Evolutionary conservation across 2,113 vertebrate genomes (phyloP).

Genomic region (Salvator merianae): DNA sequence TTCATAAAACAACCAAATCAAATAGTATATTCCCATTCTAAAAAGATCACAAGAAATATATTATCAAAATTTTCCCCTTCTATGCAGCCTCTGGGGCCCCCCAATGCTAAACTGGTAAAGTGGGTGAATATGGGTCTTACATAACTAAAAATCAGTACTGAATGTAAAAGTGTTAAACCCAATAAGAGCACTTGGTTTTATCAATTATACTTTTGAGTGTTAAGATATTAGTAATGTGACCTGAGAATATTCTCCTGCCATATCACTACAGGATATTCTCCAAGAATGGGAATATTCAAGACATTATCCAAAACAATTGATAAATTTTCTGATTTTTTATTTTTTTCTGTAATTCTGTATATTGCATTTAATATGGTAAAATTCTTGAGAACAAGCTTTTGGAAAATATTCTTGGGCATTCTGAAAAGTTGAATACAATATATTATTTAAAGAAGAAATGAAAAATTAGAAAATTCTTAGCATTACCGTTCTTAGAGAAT

Average conservation of each 20-base stretch:
- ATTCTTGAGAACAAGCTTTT: too few relatives aligned
- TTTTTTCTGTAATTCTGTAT: too few relatives aligned
- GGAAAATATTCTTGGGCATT: too few relatives aligned
- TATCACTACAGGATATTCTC: too few relatives aligned
- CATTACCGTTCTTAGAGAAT: too few relatives aligned
- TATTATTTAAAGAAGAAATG: too few relatives aligned
- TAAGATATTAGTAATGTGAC: background rate
- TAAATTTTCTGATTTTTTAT: too few relatives aligned
- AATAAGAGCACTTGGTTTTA: background rate
- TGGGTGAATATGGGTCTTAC: background rate
- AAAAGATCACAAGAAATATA: background rate
- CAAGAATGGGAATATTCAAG: too few relatives aligned
- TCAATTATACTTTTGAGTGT: background rate
- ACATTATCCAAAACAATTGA: too few relatives aligned
- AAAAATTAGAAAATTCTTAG: too few relatives aligned
- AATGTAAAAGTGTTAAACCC: background rate
- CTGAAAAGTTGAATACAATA: background rate
- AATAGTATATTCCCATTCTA: background rate
- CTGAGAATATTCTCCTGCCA: too few relatives aligned
- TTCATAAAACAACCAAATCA: background rate
- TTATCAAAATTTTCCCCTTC: background rate
- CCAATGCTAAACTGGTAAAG: background rate
- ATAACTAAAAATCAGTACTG: background rate
- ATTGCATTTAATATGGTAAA: too few relatives aligned
- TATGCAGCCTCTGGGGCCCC: background rate